Conservation (phyloP, 2,888 invertebrate species). For the Andrena camellia region DNA sequence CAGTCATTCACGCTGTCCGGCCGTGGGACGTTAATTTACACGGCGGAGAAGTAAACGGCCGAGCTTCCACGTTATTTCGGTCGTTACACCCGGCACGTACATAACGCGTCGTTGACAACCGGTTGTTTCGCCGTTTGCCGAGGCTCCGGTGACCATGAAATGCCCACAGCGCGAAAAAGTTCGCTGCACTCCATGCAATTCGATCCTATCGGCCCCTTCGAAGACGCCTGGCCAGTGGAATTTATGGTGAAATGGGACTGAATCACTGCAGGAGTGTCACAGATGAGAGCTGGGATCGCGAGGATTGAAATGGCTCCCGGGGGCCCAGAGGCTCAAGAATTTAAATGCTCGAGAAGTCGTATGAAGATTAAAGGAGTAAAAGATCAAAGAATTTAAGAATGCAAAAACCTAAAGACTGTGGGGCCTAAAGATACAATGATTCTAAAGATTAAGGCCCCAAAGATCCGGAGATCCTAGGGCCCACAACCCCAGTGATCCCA, state of each 20-base stretch:
- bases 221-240: too few species aligned
- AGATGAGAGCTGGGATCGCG: too few species aligned
- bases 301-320: too few species aligned
- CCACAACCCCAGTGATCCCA: background rate
- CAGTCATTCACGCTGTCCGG: constrained; percentile 60
- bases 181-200: background rate
- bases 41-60: constrained; percentile 55
- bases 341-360: background rate
- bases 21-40: constrained; percentile 56
- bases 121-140: constrained; percentile 28
- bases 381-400: background rate
- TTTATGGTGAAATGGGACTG: too few species aligned
- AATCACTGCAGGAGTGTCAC: too few species aligned
- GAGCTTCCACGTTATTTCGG: constrained; percentile 69
- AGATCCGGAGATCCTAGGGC: background rate
- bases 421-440: background rate
- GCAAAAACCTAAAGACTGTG: background rate
- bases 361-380: background rate
- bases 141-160: background rate
- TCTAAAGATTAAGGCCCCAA: background rate
- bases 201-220: background rate
- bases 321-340: background rate
- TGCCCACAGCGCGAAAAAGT: background rate
- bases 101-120: constrained; percentile 57
- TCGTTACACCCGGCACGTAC: constrained; percentile 66